These are phyloP conservation scores for Xenopus petersii DNA, from an alignment of 2,797 vertebrate species.

Conservation along the genomic window DNA sequence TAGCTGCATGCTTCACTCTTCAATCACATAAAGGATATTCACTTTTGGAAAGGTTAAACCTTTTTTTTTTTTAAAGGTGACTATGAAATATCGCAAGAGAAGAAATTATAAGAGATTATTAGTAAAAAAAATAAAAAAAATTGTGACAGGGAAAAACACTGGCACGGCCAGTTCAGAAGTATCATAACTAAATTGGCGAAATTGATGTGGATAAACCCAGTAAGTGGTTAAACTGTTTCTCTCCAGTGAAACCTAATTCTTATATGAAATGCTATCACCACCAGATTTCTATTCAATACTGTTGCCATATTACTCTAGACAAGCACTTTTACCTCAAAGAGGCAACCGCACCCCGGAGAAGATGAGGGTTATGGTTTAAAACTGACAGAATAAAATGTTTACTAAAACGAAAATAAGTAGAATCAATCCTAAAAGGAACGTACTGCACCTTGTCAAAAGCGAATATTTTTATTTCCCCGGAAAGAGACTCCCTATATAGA, in stretches of 20 bases:
- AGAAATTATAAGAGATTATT: constrained; percentile 25
- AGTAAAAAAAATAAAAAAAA: neutral
- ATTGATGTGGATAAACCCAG: too few relatives aligned
- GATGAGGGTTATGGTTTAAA: neutral
- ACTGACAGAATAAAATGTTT: neutral
- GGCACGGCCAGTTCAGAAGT: neutral
- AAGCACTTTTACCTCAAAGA: neutral
- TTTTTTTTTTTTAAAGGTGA: constrained; percentile 58
- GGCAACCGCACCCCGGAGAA: neutral
- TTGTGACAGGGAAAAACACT: constrained; percentile 1
- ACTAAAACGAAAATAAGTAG: neutral
- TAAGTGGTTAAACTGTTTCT: too few relatives aligned
- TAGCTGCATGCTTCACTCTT: constrained; percentile 72
- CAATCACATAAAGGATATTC: constrained; percentile 66
- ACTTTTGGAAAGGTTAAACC: constrained; percentile 72
- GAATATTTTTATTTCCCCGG: constrained; percentile 64
- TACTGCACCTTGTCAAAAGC: constrained; percentile 19
- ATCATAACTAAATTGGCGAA: too few relatives aligned
- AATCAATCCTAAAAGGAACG: neutral
- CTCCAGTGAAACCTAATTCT: too few relatives aligned
- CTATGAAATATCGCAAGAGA: too few relatives aligned
- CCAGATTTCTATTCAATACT: too few relatives aligned
- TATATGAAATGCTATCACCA: too few relatives aligned
- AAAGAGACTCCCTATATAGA: constrained; percentile 65
- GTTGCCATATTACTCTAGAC: neutral